phyloP scores from a whole-genome alignment of 1,140 invertebrate species.

The Colletes latitarsis region DNA sequence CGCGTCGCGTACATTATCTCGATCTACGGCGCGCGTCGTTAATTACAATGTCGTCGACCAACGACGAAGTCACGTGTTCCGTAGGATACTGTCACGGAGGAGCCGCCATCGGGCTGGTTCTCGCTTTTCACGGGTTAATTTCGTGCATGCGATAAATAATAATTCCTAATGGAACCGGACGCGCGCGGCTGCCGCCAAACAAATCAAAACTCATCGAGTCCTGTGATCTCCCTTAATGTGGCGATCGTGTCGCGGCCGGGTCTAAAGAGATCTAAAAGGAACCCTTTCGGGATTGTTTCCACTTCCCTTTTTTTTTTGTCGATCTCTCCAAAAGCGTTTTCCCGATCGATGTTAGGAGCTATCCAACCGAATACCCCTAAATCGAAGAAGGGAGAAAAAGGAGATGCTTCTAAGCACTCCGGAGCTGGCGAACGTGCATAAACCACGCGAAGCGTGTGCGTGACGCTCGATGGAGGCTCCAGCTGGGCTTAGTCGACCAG shows the following conservation, averaged over 20 bases:
- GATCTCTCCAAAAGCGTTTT: neutral
- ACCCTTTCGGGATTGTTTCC: constrained; percentile 47
- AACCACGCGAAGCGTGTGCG: neutral
- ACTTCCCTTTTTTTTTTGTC: neutral
- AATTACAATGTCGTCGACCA: constrained; percentile 21
- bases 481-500: constrained; percentile 48
- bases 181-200: constrained; percentile 21
- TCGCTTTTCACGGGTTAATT: constrained; percentile 46
- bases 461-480: constrained; percentile 4
- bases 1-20: constrained; percentile 35
- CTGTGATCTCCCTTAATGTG: constrained; percentile 62
- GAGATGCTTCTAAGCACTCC: constrained; percentile 9
- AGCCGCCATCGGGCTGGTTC: neutral
- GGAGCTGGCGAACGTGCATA: constrained; percentile 39
- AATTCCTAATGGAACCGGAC: constrained; percentile 51
- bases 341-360: neutral
- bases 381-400: constrained; percentile 23
- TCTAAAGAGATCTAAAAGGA: constrained; percentile 50
- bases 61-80: constrained; percentile 26
- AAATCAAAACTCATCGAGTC: constrained; percentile 47
- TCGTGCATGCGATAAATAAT: constrained; percentile 59
- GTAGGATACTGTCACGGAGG: constrained; percentile 10
- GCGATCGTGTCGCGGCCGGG: constrained; percentile 58
- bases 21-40: constrained; percentile 35
- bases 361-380: neutral